phyloP scores from a whole-genome alignment of 1,140 invertebrate species.

The Sarcophaga peregrina region DNA sequence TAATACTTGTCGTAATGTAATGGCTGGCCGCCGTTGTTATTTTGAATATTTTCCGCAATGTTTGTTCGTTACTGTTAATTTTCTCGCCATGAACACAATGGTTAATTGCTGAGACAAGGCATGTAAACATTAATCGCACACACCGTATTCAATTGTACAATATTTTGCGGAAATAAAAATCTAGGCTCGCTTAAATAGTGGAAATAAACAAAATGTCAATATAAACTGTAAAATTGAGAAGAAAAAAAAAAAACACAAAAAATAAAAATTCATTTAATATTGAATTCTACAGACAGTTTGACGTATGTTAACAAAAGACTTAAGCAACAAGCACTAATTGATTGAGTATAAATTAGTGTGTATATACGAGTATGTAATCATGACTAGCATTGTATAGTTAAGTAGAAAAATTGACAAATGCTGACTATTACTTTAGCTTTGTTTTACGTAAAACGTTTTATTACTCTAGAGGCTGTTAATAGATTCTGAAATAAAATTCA shows the following conservation, averaged over 20 bases:
- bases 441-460: too few relatives aligned
- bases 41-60: slow-evolving; percentile 24
- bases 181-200: neutral
- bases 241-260: neutral
- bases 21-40: neutral
- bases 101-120: slow-evolving; percentile 4
- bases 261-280: neutral
- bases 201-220: neutral
- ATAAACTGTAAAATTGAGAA: neutral
- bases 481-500: too few relatives aligned
- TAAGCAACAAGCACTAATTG: neutral
- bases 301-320: neutral
- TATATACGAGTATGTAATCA: too few relatives aligned
- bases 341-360: neutral
- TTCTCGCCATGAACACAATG: neutral
- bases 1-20: neutral
- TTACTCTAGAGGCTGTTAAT: too few relatives aligned
- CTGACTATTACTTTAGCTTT: too few relatives aligned
- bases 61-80: slow-evolving; percentile 6
- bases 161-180: slow-evolving; percentile 4
- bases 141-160: neutral
- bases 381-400: too few relatives aligned
- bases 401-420: too few relatives aligned
- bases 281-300: too few relatives aligned
- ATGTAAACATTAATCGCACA: neutral